Conservation (phyloP, 2,113 vertebrate genomes). For the Chaenocephalus aceratus region DNA sequence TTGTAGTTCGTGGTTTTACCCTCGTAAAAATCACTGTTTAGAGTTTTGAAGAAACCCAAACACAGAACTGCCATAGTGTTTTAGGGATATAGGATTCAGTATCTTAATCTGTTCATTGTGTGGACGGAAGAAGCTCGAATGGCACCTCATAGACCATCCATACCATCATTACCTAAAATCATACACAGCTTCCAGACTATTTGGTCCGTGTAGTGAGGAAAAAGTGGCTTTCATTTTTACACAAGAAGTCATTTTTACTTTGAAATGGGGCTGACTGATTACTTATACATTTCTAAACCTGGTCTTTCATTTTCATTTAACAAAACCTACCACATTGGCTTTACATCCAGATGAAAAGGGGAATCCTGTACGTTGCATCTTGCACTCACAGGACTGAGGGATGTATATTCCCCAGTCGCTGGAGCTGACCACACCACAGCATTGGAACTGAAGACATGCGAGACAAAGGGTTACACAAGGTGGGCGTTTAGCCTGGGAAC, state of each 20-base stretch:
- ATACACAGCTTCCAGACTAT: background rate
- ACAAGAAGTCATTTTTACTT: too few relatives aligned
- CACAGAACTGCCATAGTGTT: background rate
- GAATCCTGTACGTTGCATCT: rapidly evolving
- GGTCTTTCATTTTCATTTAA: background rate
- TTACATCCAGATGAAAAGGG: background rate
- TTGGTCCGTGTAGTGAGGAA: background rate
- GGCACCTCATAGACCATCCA: too few relatives aligned
- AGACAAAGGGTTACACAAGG: background rate
- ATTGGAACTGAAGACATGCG: background rate
- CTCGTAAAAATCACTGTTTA: too few relatives aligned
- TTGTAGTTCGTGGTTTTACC: too few relatives aligned
- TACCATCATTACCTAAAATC: background rate
- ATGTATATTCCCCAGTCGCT: slow-evolving; percentile 41
- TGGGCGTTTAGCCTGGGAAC: background rate
- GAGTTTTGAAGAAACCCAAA: too few relatives aligned
- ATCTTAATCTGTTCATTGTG: background rate
- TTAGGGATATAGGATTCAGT: background rate
- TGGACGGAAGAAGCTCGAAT: background rate
- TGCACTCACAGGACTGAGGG: slow-evolving; percentile 31
- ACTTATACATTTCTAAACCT: too few relatives aligned
- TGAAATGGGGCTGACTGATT: background rate
- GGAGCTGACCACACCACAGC: slow-evolving; percentile 56
- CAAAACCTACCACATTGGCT: slow-evolving; percentile 16
- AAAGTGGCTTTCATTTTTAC: background rate